Evolutionary conservation across 2,888 invertebrate species (phyloP), one percentile per base, ranked within the genome.

Genomic region (Acleris laterana): DNA sequence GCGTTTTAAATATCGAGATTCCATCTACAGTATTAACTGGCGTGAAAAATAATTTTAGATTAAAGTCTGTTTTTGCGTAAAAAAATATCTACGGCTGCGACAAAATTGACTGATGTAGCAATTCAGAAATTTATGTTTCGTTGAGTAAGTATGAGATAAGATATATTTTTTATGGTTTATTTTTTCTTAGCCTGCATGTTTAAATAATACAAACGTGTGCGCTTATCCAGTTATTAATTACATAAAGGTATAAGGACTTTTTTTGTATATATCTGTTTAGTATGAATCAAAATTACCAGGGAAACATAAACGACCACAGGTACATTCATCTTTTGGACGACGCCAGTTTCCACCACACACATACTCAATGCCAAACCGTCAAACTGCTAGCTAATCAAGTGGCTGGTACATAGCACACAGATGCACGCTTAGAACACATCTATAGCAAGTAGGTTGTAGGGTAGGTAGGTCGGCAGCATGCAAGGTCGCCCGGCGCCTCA

Each of bases 401-500:
- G 46, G 44, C n/a, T n/a, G 28, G 17, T 52, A 28, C 52, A 52
- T 52, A 52, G 22, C 57, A 22, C 48, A 62, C 17, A 38, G 44
- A 52, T 66, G 55, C 68, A 51, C 38, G 57, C 67, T 58, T 69
- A 68, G 62, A 58, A 61, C 25, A 69, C 63, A 69, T 74, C 74
- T 77, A 77, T 46, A 83, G 80, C 75, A 78, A 74, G 56, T 78
- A 72, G 77, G 80, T 81, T 55, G 20, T 49, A 46, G 77, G 79
- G 77, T 80, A 81, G 80, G 74, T 25, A 48, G 32, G 17, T 48
- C 19, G 80, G 72, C 69, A 73, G 77, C 83, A 79, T 77, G 83
- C 91, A 91, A 92, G 91, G 91, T 88, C 90, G 86, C 74, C 85
- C 80, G 89, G 88, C 90, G 90, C 90, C 89, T 89, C 89, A 85